Evolutionary conservation across 1,140 invertebrate genomes (phyloP).

Genomic region (Trachelipus rathkii): DNA sequence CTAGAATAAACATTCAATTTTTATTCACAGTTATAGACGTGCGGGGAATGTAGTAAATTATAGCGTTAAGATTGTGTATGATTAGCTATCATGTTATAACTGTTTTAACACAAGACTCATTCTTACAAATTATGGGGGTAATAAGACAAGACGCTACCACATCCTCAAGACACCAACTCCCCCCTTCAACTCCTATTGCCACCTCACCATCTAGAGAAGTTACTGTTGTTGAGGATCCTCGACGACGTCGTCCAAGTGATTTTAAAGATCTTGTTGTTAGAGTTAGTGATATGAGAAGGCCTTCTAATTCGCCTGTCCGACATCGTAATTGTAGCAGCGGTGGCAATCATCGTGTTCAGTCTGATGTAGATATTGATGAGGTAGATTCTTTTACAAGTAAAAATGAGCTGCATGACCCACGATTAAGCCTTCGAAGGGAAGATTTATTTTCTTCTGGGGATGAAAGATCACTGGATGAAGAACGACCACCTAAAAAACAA

Average conservation of each 20-base stretch:
- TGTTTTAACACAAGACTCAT: too few species aligned
- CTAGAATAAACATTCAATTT: too few species aligned
- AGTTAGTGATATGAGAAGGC: constrained; percentile 40
- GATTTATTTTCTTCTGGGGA: constrained; percentile 39
- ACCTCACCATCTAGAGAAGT: constrained; percentile 41
- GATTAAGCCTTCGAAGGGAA: constrained; percentile 33
- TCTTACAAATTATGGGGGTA: too few species aligned
- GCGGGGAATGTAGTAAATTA: too few species aligned
- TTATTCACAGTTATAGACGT: too few species aligned
- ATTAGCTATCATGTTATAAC: too few species aligned
- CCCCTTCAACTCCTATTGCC: constrained; percentile 39
- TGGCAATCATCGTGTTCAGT: constrained; percentile 23
- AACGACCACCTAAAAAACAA: constrained; percentile 35
- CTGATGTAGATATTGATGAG: constrained; percentile 33
- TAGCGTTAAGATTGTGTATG: too few species aligned
- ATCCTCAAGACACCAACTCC: too few species aligned
- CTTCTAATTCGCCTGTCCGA: constrained; percentile 36
- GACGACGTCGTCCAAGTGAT: constrained; percentile 39
- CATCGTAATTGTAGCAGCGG: constrained; percentile 5
- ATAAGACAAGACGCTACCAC: too few species aligned
- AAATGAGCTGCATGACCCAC: constrained; percentile 39
- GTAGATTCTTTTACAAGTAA: constrained; percentile 33
- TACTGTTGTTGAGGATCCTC: constrained; percentile 41
- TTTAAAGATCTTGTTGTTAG: constrained; percentile 43
- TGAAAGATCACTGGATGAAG: constrained; percentile 32